These are phyloP conservation scores for Amiota mariae DNA, from an alignment of 2,888 invertebrate genomes.

Conservation along the genomic window DNA sequence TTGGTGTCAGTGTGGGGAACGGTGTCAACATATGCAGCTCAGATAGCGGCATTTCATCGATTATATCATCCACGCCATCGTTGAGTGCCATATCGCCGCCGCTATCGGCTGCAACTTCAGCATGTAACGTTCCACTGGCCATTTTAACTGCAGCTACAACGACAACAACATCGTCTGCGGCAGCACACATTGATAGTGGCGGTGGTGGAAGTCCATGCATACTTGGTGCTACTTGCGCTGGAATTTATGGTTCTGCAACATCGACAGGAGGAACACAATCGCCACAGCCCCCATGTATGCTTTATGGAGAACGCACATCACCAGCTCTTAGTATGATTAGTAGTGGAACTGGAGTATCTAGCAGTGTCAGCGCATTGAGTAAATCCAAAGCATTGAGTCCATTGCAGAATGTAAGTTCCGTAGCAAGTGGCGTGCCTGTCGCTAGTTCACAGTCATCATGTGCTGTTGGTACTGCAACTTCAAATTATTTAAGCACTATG, in stretches of 20 bases:
- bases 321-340: slow-evolving; percentile 63
- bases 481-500: slow-evolving; percentile 61
- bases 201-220: slow-evolving; percentile 40
- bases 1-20: slow-evolving; percentile 30
- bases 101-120: slow-evolving; percentile 51
- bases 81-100: slow-evolving; percentile 68
- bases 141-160: slow-evolving; percentile 40
- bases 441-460: slow-evolving; percentile 44
- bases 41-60: slow-evolving; percentile 68
- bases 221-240: slow-evolving; percentile 50
- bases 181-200: slow-evolving; percentile 25
- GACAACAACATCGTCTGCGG: slow-evolving; percentile 46
- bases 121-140: slow-evolving; percentile 40
- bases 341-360: slow-evolving; percentile 56
- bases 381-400: slow-evolving; percentile 63
- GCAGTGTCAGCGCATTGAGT: slow-evolving; percentile 27
- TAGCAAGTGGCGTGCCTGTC: slow-evolving; percentile 27
- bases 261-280: background rate
- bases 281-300: slow-evolving; percentile 38
- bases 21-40: slow-evolving; percentile 60
- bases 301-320: slow-evolving; percentile 59
- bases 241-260: no score
- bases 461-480: slow-evolving; percentile 18
- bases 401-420: slow-evolving; percentile 41
- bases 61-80: slow-evolving; percentile 56